phyloP scores from a whole-genome alignment of 2,113 vertebrate species.

The Turnix velox region DNA sequence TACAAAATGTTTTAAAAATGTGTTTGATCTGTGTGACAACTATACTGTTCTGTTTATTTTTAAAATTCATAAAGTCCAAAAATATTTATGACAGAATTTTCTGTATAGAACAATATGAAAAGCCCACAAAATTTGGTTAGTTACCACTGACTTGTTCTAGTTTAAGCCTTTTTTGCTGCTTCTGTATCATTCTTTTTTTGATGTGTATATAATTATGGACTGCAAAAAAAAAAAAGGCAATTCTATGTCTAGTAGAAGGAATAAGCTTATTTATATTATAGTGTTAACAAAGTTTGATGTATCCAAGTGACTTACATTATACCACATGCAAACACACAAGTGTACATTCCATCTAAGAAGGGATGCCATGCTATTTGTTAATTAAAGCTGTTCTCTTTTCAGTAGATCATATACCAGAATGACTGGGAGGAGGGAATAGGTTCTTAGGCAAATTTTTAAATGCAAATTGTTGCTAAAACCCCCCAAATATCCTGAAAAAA shows the following conservation, averaged over 20 bases:
- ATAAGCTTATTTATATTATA: constrained; percentile 75
- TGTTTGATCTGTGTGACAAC: constrained; percentile 55
- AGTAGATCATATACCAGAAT: not conserved
- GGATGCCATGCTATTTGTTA: constrained; percentile 36
- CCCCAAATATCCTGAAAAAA: not conserved
- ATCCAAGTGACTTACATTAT: constrained; percentile 65
- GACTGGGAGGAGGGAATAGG: not conserved
- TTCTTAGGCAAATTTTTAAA: not conserved
- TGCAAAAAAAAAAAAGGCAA: constrained; percentile 60
- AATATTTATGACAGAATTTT: constrained; percentile 65
- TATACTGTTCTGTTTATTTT: constrained; percentile 59
- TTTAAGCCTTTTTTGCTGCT: constrained; percentile 70
- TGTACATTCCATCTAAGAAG: constrained; percentile 41
- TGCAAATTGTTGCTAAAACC: not conserved
- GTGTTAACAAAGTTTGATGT: constrained; percentile 56
- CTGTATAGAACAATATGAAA: constrained; percentile 47
- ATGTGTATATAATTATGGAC: constrained; percentile 71
- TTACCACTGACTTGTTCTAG: constrained; percentile 74
- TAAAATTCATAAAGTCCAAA: constrained; percentile 58
- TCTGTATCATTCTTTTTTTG: constrained; percentile 62
- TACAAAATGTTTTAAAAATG: constrained; percentile 36
- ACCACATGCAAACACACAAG: constrained; percentile 54
- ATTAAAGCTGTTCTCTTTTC: not conserved
- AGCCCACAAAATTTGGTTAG: constrained; percentile 50
- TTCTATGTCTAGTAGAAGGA: constrained; percentile 71